Percentiles rank a stretch among this genome's conserved stretches.
Conservation (phyloP, 2,113 vertebrate species). For the Onychorhynchus coronatus region DNA sequence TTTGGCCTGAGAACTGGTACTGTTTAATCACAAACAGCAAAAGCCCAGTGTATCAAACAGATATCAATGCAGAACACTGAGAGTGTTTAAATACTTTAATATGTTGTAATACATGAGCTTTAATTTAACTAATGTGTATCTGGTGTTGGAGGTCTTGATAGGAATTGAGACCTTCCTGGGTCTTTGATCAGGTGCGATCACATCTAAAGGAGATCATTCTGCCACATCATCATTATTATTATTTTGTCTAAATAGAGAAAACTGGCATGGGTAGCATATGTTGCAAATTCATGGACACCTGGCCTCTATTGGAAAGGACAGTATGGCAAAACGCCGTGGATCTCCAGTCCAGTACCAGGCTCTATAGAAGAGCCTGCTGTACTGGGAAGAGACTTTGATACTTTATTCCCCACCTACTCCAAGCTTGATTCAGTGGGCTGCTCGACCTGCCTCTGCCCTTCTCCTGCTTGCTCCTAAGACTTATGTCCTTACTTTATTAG, state of each 20-base stretch:
- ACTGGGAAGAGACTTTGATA: background rate
- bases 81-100: background rate
- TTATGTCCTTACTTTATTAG: background rate
- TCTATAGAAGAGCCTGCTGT: background rate
- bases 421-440: background rate
- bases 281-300: background rate
- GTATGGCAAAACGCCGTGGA: background rate
- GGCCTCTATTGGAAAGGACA: background rate
- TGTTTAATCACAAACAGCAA: background rate
- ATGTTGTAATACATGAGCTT: background rate
- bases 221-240: background rate
- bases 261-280: background rate
- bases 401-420: background rate
- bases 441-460: background rate
- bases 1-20: background rate
- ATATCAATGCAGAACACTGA: background rate
- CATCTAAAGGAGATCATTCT: background rate
- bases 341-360: accelerated
- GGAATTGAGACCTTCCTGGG: background rate
- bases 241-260: background rate
- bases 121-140: background rate
- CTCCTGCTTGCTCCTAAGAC: background rate
- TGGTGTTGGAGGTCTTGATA: background rate
- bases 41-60: background rate
- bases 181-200: background rate